Evolutionary conservation across 1,140 invertebrate genomes (phyloP), one percentile per base, ranked within the genome.

Genomic region (Lysiphlebus fabarum): DNA sequence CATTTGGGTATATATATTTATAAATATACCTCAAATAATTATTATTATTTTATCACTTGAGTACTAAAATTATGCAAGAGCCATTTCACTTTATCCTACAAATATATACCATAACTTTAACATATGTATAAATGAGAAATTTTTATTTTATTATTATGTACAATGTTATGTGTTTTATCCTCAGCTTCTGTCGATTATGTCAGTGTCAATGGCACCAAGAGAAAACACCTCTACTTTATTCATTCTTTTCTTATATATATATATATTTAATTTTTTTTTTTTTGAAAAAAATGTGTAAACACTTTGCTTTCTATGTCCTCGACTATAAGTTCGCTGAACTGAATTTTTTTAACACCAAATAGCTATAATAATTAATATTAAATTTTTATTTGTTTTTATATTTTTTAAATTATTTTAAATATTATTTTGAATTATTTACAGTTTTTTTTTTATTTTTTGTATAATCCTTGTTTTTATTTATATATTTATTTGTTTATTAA

Each of bases 181-280:
- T 41, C 3, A 11, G 51, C 58, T 66, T 63, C 56, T 58, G 48
- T 48, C 56, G 56, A 66, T 71, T 69, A 66, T 64, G 69, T 70
- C 68, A 70, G 67, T 69, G 69, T 71, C 66, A 69, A 69, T 65
- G 67, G 66, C 67, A 65, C 61, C 59, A 59, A 60, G 62, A 17
- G 34, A 38, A 56, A 62, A 53, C 43, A 48, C 45, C 51, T 56
- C 49, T 48, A 26, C 63, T 44, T 54, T 26, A 4, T 26, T 26
- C 17, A 1, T 26, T 26, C 17, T 26, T 26, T 26, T 26, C 17
- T 26, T 26, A 26, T 26, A 26, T 4, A 26, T 1, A 26, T 26
- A 26, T 2, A 26, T 26, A 2, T 26, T 26, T 26, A 26, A 2
- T 26, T 26, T 26, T 17, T 17, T 17, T 3, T 17, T 17, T 17